phyloP scores from a whole-genome alignment of 2,113 vertebrate genomes.

The Bujurquina vittata region DNA sequence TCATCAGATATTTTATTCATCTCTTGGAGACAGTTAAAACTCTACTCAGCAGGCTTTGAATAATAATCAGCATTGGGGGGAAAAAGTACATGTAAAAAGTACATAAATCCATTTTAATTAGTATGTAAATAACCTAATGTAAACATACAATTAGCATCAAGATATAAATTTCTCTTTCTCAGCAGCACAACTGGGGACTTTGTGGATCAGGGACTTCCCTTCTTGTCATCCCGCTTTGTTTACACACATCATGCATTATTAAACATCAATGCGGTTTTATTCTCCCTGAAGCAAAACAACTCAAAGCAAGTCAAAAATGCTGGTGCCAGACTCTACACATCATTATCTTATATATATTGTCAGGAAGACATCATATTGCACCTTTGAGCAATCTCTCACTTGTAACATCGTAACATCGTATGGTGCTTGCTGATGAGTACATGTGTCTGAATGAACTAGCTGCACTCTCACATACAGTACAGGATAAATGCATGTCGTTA shows the following conservation, averaged over 20 bases:
- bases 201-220: slow-evolving; percentile 27
- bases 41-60: slow-evolving; percentile 24
- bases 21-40: slow-evolving; percentile 18
- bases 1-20: slow-evolving; percentile 53
- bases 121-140: slow-evolving; percentile 43
- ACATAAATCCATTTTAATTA: slow-evolving; percentile 38
- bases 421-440: background rate
- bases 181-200: slow-evolving; percentile 28
- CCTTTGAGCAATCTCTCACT: background rate
- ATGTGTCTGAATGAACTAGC: background rate
- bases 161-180: slow-evolving; percentile 19
- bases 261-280: slow-evolving; percentile 41
- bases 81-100: slow-evolving; percentile 12
- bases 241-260: slow-evolving; percentile 61
- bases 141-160: slow-evolving; percentile 55
- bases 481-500: slow-evolving; percentile 40
- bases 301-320: slow-evolving; percentile 18
- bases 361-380: slow-evolving; percentile 54
- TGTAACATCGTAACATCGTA: slow-evolving; percentile 30
- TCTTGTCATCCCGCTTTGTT: slow-evolving; percentile 28
- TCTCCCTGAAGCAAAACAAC: slow-evolving; percentile 8
- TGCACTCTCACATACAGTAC: slow-evolving; percentile 47
- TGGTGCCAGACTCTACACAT: slow-evolving; percentile 24
- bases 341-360: slow-evolving; percentile 19
- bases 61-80: slow-evolving; percentile 36